Conservation (phyloP, 2,797 vertebrate species). For the Eulemur rubriventer region DNA sequence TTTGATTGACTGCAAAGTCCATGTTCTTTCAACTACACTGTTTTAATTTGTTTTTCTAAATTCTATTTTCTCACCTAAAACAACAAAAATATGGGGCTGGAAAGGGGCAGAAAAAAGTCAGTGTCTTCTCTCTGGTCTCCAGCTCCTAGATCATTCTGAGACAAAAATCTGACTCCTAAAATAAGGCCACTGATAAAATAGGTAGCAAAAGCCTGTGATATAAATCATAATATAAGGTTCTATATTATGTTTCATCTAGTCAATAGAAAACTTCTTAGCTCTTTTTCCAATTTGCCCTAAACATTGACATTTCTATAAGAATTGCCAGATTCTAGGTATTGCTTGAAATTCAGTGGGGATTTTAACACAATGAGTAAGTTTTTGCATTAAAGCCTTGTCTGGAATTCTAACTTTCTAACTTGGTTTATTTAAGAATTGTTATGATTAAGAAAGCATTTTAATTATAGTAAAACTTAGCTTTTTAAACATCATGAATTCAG, state of each 20-base stretch:
- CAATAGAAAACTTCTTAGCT: not conserved
- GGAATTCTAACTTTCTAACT: slow-evolving; percentile 37
- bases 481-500: slow-evolving; percentile 30
- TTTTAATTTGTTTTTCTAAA: not conserved
- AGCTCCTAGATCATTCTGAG: not conserved
- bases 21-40: not conserved
- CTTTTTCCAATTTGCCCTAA: not conserved
- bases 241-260: not conserved
- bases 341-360: not conserved
- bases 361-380: not conserved
- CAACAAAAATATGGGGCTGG: not conserved
- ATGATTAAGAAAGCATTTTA: not conserved
- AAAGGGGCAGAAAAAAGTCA: not conserved
- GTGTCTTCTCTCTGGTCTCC: not conserved
- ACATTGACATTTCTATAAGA: not conserved
- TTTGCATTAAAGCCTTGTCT: not conserved
- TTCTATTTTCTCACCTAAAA: not conserved
- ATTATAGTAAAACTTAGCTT: slow-evolving; percentile 27
- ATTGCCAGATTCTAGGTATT: not conserved
- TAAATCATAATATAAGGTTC: not conserved
- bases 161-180: not conserved
- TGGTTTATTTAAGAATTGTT: slow-evolving; percentile 24
- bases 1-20: not conserved
- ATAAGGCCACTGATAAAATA: not conserved
- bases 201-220: not conserved